Evolutionary conservation across 2,113 vertebrate genomes (phyloP).

Genomic region (Phrynosoma platyrhinos): DNA sequence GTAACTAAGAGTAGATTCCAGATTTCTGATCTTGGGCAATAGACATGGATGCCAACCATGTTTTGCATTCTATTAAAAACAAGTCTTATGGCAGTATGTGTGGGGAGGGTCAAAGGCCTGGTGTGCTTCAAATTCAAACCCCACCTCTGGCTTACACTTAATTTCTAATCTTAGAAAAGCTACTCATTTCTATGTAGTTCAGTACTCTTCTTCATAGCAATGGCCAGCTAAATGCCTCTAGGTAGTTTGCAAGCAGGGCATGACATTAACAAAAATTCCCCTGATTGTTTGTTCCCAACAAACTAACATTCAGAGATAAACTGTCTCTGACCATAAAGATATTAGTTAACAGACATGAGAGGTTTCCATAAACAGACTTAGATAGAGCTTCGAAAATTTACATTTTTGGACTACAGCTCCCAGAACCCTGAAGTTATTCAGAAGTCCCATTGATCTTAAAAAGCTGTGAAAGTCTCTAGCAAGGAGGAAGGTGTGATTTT

Average conservation of each 20-base stretch:
- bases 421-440: neutral
- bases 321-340: neutral
- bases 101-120: neutral
- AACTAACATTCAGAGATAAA: neutral
- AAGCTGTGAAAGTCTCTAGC: neutral
- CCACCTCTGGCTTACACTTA: neutral
- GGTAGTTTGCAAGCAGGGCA: neutral
- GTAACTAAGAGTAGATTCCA: neutral
- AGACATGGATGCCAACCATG: neutral
- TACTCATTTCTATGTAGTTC: neutral
- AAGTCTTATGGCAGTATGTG: neutral
- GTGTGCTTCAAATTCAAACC: neutral
- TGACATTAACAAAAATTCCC: neutral
- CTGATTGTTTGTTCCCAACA: neutral
- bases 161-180: neutral
- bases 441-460: neutral
- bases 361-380: neutral
- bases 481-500: neutral
- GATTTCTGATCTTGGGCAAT: neutral
- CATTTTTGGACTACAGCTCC: too few species aligned
- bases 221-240: neutral
- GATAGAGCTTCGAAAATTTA: neutral
- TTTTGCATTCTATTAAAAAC: neutral
- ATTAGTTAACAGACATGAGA: too few species aligned
- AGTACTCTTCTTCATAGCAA: neutral